Percentiles rank a stretch among this genome's conserved stretches.
Evolutionary conservation across 1,140 invertebrate genomes (phyloP).

Genomic region (Chlorops oryzae): DNA sequence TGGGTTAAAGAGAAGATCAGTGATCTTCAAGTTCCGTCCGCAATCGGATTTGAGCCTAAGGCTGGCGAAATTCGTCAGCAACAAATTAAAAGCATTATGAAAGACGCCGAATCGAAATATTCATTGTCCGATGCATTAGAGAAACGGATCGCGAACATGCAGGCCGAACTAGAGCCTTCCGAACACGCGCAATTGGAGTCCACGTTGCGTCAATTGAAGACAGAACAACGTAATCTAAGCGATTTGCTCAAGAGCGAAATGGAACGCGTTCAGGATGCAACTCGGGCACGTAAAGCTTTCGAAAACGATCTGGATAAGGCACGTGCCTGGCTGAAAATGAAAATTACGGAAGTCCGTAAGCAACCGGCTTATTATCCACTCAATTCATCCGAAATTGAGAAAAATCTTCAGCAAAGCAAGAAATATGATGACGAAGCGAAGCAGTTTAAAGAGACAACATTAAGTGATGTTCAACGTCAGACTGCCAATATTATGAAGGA

Average conservation of each 20-base stretch:
- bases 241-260: slow-evolving; percentile 67
- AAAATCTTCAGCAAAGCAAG: slow-evolving; percentile 68
- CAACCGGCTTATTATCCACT: slow-evolving; percentile 68
- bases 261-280: slow-evolving; percentile 59
- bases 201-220: slow-evolving; percentile 57
- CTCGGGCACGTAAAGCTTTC: slow-evolving; percentile 65
- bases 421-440: slow-evolving; percentile 68
- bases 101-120: slow-evolving; percentile 79
- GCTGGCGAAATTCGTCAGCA: slow-evolving; percentile 66
- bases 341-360: slow-evolving; percentile 69
- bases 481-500: slow-evolving; percentile 71
- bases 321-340: slow-evolving; percentile 69
- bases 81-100: slow-evolving; percentile 64
- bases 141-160: slow-evolving; percentile 75
- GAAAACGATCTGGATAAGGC: slow-evolving; percentile 72
- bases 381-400: slow-evolving; percentile 66
- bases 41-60: slow-evolving; percentile 68
- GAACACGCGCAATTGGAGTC: slow-evolving; percentile 68
- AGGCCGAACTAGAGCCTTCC: slow-evolving; percentile 73
- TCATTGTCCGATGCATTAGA: slow-evolving; percentile 73
- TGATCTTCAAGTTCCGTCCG: slow-evolving; percentile 59
- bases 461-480: slow-evolving; percentile 70
- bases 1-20: slow-evolving; percentile 75
- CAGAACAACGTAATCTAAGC: slow-evolving; percentile 67
- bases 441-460: slow-evolving; percentile 67